Evolutionary conservation across 2,888 invertebrate genomes (phyloP).

Genomic region (Minunthozetes semirufus): DNA sequence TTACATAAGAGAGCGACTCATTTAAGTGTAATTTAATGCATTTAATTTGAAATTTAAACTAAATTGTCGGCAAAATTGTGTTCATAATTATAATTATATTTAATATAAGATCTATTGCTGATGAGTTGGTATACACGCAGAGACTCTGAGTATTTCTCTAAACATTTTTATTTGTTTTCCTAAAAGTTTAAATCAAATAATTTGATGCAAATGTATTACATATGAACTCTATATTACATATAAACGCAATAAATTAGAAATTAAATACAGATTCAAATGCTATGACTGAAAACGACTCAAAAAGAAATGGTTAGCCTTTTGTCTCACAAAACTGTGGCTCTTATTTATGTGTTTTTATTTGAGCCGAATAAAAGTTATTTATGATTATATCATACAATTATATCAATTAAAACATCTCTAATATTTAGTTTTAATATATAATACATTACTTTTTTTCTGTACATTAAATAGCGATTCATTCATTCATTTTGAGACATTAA

Average conservation of each 20-base stretch:
- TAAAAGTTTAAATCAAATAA: neutral
- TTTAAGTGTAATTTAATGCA: too few species aligned
- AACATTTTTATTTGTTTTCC: neutral
- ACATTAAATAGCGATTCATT: constrained; percentile 21
- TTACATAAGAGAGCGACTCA: too few species aligned
- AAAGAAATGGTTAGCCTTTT: neutral
- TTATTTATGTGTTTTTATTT: neutral
- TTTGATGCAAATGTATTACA: neutral
- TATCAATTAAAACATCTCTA: constrained; percentile 21
- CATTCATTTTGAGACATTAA: neutral
- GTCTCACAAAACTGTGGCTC: neutral
- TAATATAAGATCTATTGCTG: too few species aligned
- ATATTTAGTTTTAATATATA: neutral
- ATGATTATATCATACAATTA: neutral
- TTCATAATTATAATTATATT: too few species aligned
- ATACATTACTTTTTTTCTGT: constrained; percentile 6
- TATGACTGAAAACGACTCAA: neutral
- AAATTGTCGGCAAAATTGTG: too few species aligned
- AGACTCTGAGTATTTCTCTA: too few species aligned
- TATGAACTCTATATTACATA: constrained; percentile 17
- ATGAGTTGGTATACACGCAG: too few species aligned
- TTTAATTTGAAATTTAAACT: too few species aligned
- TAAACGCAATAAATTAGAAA: constrained; percentile 15
- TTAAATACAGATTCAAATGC: constrained; percentile 4
- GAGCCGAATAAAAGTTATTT: neutral